Evolutionary conservation across 2,888 invertebrate species (phyloP), one percentile per base, ranked within the genome.

Genomic region (Dastarcus helophoroides): DNA sequence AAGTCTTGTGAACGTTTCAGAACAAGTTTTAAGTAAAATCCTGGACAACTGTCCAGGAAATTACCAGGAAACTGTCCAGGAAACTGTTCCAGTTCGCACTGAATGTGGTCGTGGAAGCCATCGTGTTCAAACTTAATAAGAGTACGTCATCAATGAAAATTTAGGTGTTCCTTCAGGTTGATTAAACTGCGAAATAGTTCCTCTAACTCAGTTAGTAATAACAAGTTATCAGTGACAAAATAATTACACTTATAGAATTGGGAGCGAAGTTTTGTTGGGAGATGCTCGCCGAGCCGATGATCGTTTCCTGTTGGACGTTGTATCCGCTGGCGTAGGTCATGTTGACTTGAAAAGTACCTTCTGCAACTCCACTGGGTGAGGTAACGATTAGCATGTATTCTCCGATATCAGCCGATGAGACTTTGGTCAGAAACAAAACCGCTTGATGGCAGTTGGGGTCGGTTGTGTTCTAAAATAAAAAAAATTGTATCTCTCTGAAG

Each of bases 311-410:
- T 23, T 43, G 47, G 31, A 54, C 48, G 39, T 55, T 57, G 43
- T 57, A 60, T 29, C 61, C 60, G 38, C 60, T 60, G 26, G 61
- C 59, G 40, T 61, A 60, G 4, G 74, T 74, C 53, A 76, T 69
- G 54, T 76, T 76, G 41, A 77, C 64, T 46, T 65, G 63, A 49
- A 76, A 69, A 40, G 65, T 65, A 28, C 74, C 74, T 54, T 76
- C 75, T 25, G 73, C 68, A 40, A 73, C 60, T 31, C 76, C 76
- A 44, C 67, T 67, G 21, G 68, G 58, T 29, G 76, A 76, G 43
- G 72, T 67, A 15, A 75, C 75, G 37, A 76, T 57, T 41, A 77
- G 65, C 39, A 67, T 62, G 60, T 75, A 73, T 54, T 76, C 76
- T 14, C 77, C 76, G 8, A 68, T 65, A 54, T 76, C 73, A 19